Evolutionary conservation across 1,140 invertebrate species (phyloP), one percentile per base, ranked within the genome.

Genomic region (Sesamia nonagrioides): DNA sequence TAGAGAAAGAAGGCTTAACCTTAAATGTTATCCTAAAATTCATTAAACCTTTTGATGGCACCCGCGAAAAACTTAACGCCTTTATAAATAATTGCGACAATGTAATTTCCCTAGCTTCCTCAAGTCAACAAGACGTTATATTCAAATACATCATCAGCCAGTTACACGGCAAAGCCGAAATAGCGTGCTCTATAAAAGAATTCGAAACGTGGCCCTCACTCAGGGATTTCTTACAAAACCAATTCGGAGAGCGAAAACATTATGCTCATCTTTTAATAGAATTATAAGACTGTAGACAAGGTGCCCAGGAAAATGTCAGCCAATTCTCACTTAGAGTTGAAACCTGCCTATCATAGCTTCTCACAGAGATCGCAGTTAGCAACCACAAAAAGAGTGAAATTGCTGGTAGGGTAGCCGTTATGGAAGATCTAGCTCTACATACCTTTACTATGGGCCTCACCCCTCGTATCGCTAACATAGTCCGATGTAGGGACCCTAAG

Each of bases 191-290:
- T 17, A 82, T 82, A 9, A 84, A 84, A 77, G 71, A 82, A 11
- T 84, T 84, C 40, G 40, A 48, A n/a, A 48, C 11, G 7, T 84
- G 79, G 79, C 7, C 27, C 1, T 45, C 50, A n/a, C 52, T 81
- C 6, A 81, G 77, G 68, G 68, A 77, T 0, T 80, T 84, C 21
- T 33, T 80, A 54, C 48, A 78, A 68, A 80, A 52, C 4, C 75
- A 78, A 68, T 80, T 84, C 21, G 42, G 80, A 6, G 82, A 79
- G 33, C 8, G 77, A 6, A 86, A 86, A 61, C 82, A 86, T n/a
- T 86, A 82, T 21, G 35, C 79, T 9, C 80, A 82, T 37, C 77
- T 84, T 7, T 63, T 83, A 2, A 71, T 71, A 0, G 84, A 85
- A 13, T 54, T 85, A 0, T 81, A 85, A 58, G 79, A 82, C 40